A percentile compares a stretch with the other conserved stretches of the same genome.
Evolutionary conservation across 2,113 vertebrate species (phyloP).

Genomic region (Labeo catla): DNA sequence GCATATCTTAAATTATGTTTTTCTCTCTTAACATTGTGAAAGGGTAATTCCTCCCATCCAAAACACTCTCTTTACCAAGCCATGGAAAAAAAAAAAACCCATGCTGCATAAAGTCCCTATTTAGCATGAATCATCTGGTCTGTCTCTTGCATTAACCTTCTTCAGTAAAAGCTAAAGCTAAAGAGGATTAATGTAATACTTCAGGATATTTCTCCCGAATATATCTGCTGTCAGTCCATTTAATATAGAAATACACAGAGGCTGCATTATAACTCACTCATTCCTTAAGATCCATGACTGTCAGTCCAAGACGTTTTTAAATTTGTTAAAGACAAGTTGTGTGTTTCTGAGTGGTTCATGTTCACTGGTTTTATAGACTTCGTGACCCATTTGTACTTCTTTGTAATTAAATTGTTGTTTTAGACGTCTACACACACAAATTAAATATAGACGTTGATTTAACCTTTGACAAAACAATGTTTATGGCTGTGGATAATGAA

Average conservation of each 20-base stretch:
- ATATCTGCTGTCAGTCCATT: constrained; percentile 40
- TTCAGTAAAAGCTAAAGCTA: constrained; percentile 9
- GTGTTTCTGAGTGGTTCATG: neutral
- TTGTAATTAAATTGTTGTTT: neutral
- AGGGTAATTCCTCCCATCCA: neutral
- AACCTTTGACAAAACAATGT: neutral
- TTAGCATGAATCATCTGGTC: constrained; percentile 15
- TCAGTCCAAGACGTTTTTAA: neutral
- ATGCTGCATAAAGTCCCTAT: neutral
- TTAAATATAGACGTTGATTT: neutral
- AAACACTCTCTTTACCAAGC: neutral
- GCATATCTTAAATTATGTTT: neutral
- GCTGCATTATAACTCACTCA: neutral
- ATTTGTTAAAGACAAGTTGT: neutral
- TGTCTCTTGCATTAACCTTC: constrained; percentile 34
- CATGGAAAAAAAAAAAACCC: neutral
- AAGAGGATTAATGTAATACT: constrained; percentile 42
- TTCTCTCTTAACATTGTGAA: neutral
- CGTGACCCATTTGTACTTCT: neutral
- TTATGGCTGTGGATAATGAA: neutral
- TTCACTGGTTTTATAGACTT: neutral
- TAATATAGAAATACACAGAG: constrained; percentile 20
- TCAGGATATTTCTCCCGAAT: constrained; percentile 32
- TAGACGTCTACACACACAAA: neutral
- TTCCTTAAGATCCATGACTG: neutral